Evolutionary conservation across 2,113 vertebrate genomes (phyloP), one percentile per base, ranked within the genome.

Genomic region (Proterorhinus semilunaris): DNA sequence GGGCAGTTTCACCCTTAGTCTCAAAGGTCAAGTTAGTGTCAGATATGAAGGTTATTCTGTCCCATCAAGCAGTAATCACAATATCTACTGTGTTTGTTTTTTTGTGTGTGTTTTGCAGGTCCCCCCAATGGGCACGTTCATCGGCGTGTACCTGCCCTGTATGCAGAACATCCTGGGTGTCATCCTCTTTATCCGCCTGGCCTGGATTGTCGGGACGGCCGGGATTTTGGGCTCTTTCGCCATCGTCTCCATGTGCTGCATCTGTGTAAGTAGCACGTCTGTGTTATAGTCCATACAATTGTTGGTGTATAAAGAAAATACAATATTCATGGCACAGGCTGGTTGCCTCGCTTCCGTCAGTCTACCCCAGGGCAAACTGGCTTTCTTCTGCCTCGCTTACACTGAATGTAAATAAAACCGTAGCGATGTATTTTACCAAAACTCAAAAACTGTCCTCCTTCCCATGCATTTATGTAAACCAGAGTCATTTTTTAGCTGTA

Each of bases 91-190:
- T 36, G 27, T 62, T 45, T 49, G 66, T 21, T 17, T 3, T 3
- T 71, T 8, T 70, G 6, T 74, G 43, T 7, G 2, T 68, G 8
- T 13, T 7, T 62, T 57, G 0, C 84, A 99, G 97, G 91, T 93
- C 62, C 94, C 95, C 1, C 92, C 88, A 47, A 99, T 99, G 97
- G 97, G 97, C 72, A 99, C 97, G 11, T 98, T 97, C 80, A 96
- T 99, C 1, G 96, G 97, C 0, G 97, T 99, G n/a, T 99, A 95
- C 89, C 91, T 99, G 85, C 97, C 97, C 17, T 99, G 97, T 83
- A 91, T 99, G 85, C 97, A 99, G 83, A 99, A 98, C 86, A 98
- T 99, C 42, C 90, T 99, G 49, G 97, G 97, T 0, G 97, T 99
- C 16, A 96, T 99, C 82, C 93, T 99, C 66, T 99, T 99, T 68